phyloP scores from a whole-genome alignment of 1,140 invertebrate genomes.

The Apis dorsata region DNA sequence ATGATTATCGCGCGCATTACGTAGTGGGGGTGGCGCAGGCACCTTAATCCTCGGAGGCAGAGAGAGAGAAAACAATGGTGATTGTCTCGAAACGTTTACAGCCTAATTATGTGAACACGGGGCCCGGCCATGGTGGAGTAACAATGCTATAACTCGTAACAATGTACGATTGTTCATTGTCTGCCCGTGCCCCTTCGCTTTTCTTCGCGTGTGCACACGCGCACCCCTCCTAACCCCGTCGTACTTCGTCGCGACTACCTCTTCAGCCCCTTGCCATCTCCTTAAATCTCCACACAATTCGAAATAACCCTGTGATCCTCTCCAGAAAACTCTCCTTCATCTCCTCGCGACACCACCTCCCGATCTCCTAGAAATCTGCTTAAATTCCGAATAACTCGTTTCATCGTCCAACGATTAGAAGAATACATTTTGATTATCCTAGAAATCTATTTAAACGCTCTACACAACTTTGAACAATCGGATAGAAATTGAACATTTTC shows the following conservation, averaged over 20 bases:
- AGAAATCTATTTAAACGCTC: too few species aligned
- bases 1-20: conserved; percentile 30
- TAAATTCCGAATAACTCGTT: too few species aligned
- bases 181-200: conserved; percentile 63
- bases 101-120: conserved; percentile 81
- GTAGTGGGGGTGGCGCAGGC: conserved; percentile 38
- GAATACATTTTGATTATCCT: too few species aligned
- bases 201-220: conserved; percentile 60
- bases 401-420: too few species aligned
- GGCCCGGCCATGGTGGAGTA: conserved; percentile 75
- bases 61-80: conserved; percentile 77
- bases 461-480: too few species aligned
- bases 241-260: neutral
- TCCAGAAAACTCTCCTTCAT: too few species aligned
- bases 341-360: too few species aligned
- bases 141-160: conserved; percentile 81
- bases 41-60: conserved; percentile 58
- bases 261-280: neutral
- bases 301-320: too few species aligned
- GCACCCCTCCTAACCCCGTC: conserved; percentile 55
- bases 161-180: conserved; percentile 82
- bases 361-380: too few species aligned
- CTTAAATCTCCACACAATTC: neutral
- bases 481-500: too few species aligned
- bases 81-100: conserved; percentile 81